A percentile compares a stretch with the other conserved stretches of the same genome.
phyloP scores from a whole-genome alignment of 1,140 invertebrate genomes.

The Mesaphorura yosii region DNA sequence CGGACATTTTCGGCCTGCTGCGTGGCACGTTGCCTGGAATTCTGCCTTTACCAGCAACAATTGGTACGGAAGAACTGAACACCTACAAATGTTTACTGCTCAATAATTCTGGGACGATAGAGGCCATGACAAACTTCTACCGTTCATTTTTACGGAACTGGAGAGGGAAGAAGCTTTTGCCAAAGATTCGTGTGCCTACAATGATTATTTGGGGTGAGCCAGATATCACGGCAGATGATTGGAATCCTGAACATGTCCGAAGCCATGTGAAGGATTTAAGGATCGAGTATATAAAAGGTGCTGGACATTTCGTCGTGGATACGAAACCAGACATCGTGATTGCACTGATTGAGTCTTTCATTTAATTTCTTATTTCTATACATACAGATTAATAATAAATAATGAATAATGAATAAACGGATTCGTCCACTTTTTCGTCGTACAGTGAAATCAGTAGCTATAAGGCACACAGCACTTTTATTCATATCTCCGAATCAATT shows the following conservation, averaged over 20 bases:
- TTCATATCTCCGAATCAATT: too few relatives aligned
- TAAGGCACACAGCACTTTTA: too few relatives aligned
- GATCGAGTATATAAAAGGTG: not conserved
- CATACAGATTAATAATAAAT: too few relatives aligned
- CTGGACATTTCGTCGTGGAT: not conserved
- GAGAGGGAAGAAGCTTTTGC: too few relatives aligned
- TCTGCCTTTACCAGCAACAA: not conserved
- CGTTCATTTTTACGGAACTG: too few relatives aligned
- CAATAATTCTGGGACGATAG: too few relatives aligned
- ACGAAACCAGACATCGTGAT: not conserved
- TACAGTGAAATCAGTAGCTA: too few relatives aligned
- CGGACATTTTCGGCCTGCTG: not conserved
- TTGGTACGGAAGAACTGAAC: not conserved
- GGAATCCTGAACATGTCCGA: not conserved
- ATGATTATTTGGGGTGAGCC: not conserved
- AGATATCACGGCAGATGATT: not conserved
- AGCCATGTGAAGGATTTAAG: not conserved
- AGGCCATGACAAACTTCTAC: not conserved
- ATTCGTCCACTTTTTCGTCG: too few relatives aligned
- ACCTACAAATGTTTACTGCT: not conserved
- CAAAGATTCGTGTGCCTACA: not conserved
- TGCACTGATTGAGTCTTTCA: not conserved
- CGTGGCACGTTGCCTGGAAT: not conserved
- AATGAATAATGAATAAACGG: too few relatives aligned
- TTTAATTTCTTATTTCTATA: too few relatives aligned